phyloP scores from a whole-genome alignment of 53 echinoderm and acorn worm genomes.

The Stichopus horrens region DNA sequence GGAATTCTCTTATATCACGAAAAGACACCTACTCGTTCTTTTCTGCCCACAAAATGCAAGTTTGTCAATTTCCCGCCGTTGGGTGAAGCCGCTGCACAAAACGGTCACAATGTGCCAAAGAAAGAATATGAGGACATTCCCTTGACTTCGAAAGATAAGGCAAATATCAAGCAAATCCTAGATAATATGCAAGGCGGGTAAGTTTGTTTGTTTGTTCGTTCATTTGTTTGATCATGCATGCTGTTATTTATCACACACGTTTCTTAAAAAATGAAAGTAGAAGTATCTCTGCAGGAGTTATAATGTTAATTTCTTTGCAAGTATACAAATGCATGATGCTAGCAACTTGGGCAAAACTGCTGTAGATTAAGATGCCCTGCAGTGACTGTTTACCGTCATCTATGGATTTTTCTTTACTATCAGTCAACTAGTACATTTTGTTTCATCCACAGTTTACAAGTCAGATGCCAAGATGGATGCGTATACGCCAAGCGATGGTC shows the following conservation, averaged over 20 bases:
- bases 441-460: neutral
- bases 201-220: neutral
- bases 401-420: no score
- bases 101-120: no score
- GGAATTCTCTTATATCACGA: constrained; percentile 18
- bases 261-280: no score
- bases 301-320: no score
- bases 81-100: neutral
- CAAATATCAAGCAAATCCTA: neutral
- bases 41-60: neutral
- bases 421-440: neutral
- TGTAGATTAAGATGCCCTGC: no score
- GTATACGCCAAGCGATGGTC: constrained; percentile 28
- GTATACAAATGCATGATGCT: no score
- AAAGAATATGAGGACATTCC: neutral
- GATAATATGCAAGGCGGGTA: constrained; percentile 30
- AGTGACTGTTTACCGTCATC: no score
- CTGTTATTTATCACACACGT: no score
- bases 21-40: neutral
- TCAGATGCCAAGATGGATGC: constrained; percentile 27
- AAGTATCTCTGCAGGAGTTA: no score
- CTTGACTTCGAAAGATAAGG: neutral
- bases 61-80: neutral
- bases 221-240: no score
- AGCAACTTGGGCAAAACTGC: no score